Evolutionary conservation across 2,113 vertebrate genomes (phyloP), one percentile per base, ranked within the genome.

Genomic region (Gymnocephalus cernua): DNA sequence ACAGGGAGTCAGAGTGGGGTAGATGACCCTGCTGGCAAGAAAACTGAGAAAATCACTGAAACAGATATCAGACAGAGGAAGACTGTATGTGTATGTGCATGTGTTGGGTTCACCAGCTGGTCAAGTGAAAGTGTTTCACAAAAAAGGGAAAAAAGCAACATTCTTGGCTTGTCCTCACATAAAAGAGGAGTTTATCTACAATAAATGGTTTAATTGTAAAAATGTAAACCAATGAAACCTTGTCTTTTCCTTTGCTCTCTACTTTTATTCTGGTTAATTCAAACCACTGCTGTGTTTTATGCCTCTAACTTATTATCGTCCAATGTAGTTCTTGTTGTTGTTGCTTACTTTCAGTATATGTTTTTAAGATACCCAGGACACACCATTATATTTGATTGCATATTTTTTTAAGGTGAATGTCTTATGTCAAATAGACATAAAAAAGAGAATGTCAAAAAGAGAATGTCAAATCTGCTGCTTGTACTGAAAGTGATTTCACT

Each of bases 81-180:
- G 82, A 77, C 75, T 85, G 77, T 45, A 62, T 85, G 78, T 38
- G 59, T 86, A 68, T 79, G 81, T 82, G 80, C 57, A 82, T 79
- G 85, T 84, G 88, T 57, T 38, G 86, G 84, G 94, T 93, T 94
- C 93, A 94, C 45, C 41, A 82, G 75, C 83, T 90, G 92, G 92
- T 93, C 93, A 93, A 79, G 35, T 51, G 14, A 73, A 89, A 86
- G 74, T 44, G 80, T 62, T 80, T 74, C 56, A 70, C 44, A 74
- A 65, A 41, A 48, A 54, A 10, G 4, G 47, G 2, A 35, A 51
- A 41, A 54, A 66, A 10, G n/a, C 29, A 59, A 75, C 66, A 70
- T 68, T 74, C 77, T 77, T 77, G 38, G 69, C 80, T 58, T 29
- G 56, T 71, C 45, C 7, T 54, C 65, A 54, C 45, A 47, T 77